A percentile compares a stretch with the other conserved stretches of the same genome.
These are phyloP conservation scores for Neopelma chrysocephalum DNA, from an alignment of 2,797 vertebrate genomes.

Conservation along the genomic window DNA sequence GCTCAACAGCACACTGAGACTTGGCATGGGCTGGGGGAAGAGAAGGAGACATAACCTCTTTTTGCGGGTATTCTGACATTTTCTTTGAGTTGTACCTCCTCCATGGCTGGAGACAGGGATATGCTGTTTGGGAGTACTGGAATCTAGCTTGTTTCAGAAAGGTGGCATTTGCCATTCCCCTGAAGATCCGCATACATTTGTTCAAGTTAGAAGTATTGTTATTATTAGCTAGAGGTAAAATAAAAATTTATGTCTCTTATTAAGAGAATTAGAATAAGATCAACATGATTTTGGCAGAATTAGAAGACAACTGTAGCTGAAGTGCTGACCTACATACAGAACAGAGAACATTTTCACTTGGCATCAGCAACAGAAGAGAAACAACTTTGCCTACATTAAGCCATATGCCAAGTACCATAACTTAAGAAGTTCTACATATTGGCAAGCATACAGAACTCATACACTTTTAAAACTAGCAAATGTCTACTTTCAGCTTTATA, in stretches of 20 bases:
- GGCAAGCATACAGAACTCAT: background rate
- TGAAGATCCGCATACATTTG: background rate
- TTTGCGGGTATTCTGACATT: background rate
- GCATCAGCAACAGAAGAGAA: background rate
- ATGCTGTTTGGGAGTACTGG: background rate
- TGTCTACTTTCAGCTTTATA: background rate
- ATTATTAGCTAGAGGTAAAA: background rate
- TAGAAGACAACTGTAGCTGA: background rate
- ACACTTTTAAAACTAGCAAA: background rate
- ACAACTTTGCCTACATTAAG: background rate
- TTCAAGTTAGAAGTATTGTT: background rate
- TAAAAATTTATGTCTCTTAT: background rate
- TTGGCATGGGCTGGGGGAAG: background rate
- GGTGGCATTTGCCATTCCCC: background rate
- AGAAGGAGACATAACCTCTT: background rate
- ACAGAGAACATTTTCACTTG: background rate
- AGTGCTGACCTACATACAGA: slow-evolving; percentile 22
- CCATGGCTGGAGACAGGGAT: background rate
- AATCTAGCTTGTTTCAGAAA: background rate
- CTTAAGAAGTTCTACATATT: background rate
- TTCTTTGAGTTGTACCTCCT: background rate
- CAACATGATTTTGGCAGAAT: background rate
- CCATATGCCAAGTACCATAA: background rate
- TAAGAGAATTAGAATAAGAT: background rate
- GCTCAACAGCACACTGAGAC: background rate